Base-by-base conservation (phyloP, 2,797 vertebrate species). In the Poecilia velifera region DNA sequence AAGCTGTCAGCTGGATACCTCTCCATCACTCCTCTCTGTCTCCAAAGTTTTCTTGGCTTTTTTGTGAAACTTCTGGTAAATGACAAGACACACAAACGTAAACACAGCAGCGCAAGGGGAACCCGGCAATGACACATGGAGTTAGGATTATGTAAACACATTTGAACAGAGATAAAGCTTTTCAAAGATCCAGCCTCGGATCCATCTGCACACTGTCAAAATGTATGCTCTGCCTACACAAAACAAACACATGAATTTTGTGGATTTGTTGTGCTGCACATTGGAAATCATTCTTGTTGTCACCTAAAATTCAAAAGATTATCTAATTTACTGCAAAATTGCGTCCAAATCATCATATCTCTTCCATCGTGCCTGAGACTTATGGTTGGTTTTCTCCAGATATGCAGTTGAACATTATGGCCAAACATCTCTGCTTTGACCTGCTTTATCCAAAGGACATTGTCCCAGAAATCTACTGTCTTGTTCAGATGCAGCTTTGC, bases 1-100 rank as follows among this genome's bases (percentile, higher is more conserved):
- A 89, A 89, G 86, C 84, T 89, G 89, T 92, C 90, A 91, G 86
- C 80, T 85, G 77, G 82, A 90, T 90, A 85, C 78, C 45, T 73
- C 86, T 82, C 85, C 82, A 83, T 86, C 82, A 41, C 64, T 39
- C 13, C 53, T 75, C 53, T 75, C n/a, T 14, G 3, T 77, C 25
- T 43, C 74, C 73, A 25, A 84, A 85, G 73, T 87, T 87, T 34
- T 45, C 4, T 51, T 41, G 25, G 36, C 82, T 84, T 77, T 85
- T 79, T 53, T 53, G 20, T 47, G 45, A 83, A 84, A 76, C 62
- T 53, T 22, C 62, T 55, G 41, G 73, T 75, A 36, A 85, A 76
- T 36, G 39, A 46, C n/a, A 34, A 41, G 2, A 12, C 41, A 41
- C 1, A n/a, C 74, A 62, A 64, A 62, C 18, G 20, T 34, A 53